A percentile compares a stretch with the other conserved stretches of the same genome.
Conservation (phyloP, 2,113 vertebrate genomes). For the Chascanopsetta lugubris region DNA sequence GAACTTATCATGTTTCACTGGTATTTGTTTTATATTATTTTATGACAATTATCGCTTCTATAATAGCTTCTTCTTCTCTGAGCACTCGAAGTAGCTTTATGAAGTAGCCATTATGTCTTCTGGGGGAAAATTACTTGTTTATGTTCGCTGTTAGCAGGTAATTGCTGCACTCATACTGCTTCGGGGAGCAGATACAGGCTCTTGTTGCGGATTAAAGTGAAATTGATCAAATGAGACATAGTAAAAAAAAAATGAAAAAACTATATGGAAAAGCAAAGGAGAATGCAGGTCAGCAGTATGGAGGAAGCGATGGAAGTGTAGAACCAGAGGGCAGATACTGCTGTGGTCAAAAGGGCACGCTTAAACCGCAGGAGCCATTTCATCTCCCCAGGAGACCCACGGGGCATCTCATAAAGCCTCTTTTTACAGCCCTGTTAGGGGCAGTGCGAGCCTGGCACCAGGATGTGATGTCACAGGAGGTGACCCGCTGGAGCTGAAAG, state of each 20-base stretch:
- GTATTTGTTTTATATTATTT: no score
- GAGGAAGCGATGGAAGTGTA: constrained; percentile 1
- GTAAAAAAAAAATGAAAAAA: background rate
- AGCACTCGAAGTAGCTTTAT: no score
- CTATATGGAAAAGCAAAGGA: constrained; percentile 20
- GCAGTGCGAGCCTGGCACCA: constrained; percentile 47
- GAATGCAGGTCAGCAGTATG: constrained; percentile 12
- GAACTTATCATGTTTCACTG: no score
- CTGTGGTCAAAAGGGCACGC: constrained; percentile 13
- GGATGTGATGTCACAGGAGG: constrained; percentile 68
- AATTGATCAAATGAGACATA: constrained; percentile 7
- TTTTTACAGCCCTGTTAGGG: constrained; percentile 54
- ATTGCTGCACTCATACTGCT: constrained; percentile 17
- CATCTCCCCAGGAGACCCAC: constrained; percentile 14
- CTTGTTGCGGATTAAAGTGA: constrained; percentile 9
- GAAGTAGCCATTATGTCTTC: background rate
- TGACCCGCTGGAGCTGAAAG: constrained; percentile 50
- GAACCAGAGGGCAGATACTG: constrained; percentile 18
- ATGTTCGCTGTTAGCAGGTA: constrained; percentile 23
- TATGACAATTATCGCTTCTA: no score
- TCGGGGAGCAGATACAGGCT: background rate
- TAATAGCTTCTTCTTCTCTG: no score
- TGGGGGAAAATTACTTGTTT: constrained; percentile 14
- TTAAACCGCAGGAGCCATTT: constrained; percentile 22
- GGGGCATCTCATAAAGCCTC: constrained; percentile 38